These are phyloP conservation scores for Orthosia cruda DNA, from an alignment of 2,888 invertebrate genomes.

Conservation along the genomic window DNA sequence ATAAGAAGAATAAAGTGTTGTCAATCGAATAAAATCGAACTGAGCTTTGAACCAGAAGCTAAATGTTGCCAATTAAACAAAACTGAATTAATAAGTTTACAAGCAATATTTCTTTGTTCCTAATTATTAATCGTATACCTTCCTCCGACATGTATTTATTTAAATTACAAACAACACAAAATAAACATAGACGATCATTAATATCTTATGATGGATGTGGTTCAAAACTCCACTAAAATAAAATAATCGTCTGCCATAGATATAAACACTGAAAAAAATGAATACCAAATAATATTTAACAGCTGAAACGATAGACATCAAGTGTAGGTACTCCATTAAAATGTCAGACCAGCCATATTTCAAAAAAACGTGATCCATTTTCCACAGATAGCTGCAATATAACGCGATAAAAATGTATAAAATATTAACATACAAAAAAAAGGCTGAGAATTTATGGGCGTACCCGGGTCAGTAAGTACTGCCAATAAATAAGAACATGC, in stretches of 20 bases:
- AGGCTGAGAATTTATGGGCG: slow-evolving; percentile 41
- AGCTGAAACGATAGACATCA: slow-evolving; percentile 42
- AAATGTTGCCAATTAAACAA: too few species aligned
- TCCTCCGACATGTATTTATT: too few species aligned
- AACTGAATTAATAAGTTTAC: too few species aligned
- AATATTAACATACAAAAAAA: slow-evolving; percentile 59
- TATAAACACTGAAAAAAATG: slow-evolving; percentile 32
- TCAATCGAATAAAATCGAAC: too few species aligned
- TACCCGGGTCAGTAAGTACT: slow-evolving; percentile 37
- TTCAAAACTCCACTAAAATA: slow-evolving; percentile 16
- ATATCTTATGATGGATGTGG: slow-evolving; percentile 7
- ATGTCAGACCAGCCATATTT: slow-evolving; percentile 39
- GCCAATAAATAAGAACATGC: slow-evolving; percentile 40
- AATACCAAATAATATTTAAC: slow-evolving; percentile 43
- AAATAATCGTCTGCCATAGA: slow-evolving; percentile 13
- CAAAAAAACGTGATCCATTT: slow-evolving; percentile 55
- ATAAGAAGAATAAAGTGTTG: too few species aligned
- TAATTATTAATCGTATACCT: too few species aligned
- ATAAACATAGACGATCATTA: neutral
- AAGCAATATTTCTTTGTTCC: too few species aligned
- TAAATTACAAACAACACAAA: too few species aligned
- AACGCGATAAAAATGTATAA: slow-evolving; percentile 53
- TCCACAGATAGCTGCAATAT: slow-evolving; percentile 57
- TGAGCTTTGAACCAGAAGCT: too few species aligned
- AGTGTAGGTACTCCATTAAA: slow-evolving; percentile 56